Evolutionary conservation across 2,797 vertebrate species (phyloP).

Genomic region (Phaenicophaeus curvirostris): DNA sequence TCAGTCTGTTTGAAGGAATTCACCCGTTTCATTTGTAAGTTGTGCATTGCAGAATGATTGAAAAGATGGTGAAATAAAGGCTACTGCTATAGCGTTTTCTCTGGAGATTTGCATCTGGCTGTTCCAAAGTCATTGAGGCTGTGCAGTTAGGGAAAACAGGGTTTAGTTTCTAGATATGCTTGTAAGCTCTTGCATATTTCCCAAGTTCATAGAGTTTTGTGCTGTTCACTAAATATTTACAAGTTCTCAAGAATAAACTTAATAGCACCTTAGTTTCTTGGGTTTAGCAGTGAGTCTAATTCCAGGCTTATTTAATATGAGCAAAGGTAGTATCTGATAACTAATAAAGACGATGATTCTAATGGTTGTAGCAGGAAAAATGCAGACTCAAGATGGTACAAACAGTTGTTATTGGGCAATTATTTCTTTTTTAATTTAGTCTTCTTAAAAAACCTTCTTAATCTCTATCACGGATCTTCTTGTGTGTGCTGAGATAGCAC

Average conservation of each 20-base stretch:
- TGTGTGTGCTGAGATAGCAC: neutral
- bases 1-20: neutral
- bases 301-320: neutral
- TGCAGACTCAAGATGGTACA: neutral
- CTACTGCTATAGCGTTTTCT: neutral
- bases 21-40: neutral
- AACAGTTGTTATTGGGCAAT: neutral
- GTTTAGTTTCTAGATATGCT: neutral
- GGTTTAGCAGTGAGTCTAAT: neutral
- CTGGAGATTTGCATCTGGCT: neutral
- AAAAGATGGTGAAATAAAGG: neutral
- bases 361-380: neutral
- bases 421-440: neutral
- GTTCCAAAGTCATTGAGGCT: neutral
- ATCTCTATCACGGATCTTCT: neutral
- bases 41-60: neutral
- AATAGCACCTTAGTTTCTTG: neutral
- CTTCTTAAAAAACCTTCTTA: neutral
- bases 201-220: neutral
- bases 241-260: neutral
- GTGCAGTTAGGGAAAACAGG: rapidly evolving
- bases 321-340: neutral
- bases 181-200: neutral
- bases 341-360: neutral
- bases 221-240: neutral